phyloP scores from a whole-genome alignment of 2,113 vertebrate species.

The Eublepharis macularius region DNA sequence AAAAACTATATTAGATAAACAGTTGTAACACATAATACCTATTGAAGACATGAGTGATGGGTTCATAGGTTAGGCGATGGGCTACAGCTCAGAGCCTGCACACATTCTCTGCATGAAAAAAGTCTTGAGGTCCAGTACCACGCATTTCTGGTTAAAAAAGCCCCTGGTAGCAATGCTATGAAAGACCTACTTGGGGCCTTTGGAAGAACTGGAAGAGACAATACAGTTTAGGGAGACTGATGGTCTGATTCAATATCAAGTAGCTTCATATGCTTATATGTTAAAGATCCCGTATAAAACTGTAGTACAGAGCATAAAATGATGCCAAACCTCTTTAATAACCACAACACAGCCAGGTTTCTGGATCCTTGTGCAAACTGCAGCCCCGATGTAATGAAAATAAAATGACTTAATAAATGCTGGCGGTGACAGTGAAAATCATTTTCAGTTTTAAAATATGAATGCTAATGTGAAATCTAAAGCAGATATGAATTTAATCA shows the following conservation, averaged over 20 bases:
- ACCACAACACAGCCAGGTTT: not conserved
- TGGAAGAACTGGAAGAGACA: not conserved
- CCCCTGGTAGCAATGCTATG: too few species aligned
- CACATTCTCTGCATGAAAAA: too few species aligned
- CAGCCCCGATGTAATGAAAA: not conserved
- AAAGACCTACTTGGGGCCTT: not conserved
- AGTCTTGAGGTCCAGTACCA: not conserved
- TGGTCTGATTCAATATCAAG: not conserved
- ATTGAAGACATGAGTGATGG: not conserved
- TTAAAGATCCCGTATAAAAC: not conserved
- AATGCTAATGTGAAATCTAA: constrained; percentile 48
- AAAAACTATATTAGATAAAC: not conserved
- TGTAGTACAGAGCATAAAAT: not conserved
- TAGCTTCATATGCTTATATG: not conserved
- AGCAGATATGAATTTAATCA: constrained; percentile 39
- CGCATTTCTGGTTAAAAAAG: too few species aligned
- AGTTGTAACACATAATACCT: not conserved
- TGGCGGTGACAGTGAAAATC: constrained; percentile 36
- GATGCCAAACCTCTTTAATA: constrained; percentile 14
- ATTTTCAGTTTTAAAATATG: constrained; percentile 40
- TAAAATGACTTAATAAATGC: constrained; percentile 46
- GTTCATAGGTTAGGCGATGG: not conserved
- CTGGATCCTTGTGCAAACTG: not conserved
- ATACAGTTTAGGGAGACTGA: not conserved
- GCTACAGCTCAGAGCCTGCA: not conserved